Evolutionary conservation across 2,797 vertebrate genomes (phyloP), one percentile per base, ranked within the genome.

Genomic region (Dromococcyx pavoninus): DNA sequence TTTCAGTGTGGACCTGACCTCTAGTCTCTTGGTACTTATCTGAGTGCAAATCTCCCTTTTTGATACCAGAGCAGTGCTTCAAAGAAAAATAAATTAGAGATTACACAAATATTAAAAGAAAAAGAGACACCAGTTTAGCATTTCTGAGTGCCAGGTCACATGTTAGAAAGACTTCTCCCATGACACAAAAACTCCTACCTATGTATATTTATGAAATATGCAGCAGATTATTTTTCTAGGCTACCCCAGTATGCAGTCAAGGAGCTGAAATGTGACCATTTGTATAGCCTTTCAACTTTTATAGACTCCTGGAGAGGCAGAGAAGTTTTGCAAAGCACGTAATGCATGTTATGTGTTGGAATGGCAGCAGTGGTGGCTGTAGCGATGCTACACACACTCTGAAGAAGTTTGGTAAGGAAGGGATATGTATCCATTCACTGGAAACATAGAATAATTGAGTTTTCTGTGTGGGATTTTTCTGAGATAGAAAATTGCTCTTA

Each of bases 31-130:
- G 8, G 23, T 82, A 39, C 33, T 75, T 51, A 7, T 65, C 23
- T 79, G 57, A 85, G 24, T 67, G 18, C 23, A 77, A 85, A 80
- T n/a, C 84, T 7, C 5, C 19, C 25, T 84, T 80, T 67, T 74
- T 27, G 50, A 72, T 58, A 77, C 2, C 15, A 57, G 43, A 61
- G 32, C 4, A 25, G 22, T 33, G 7, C 43, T 83, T 85, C 48
- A 72, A 67, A 87, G 57, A 89, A 74, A 89, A 88, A 74, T 48
- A 89, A 80, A 91, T 75, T 72, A 61, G 79, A 86, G 46, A 51
- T 80, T 66, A 77, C 17, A 39, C 9, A 83, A 57, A 39, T 69
- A 67, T 61, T 74, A 39, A 28, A 28, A 58, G 11, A 21, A 53
- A 71, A 71, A 74, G 39, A 67, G 41, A 21, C 10, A 82, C 44